phyloP scores from a whole-genome alignment of 2,113 vertebrate species.

The Triplophysa rosa region DNA sequence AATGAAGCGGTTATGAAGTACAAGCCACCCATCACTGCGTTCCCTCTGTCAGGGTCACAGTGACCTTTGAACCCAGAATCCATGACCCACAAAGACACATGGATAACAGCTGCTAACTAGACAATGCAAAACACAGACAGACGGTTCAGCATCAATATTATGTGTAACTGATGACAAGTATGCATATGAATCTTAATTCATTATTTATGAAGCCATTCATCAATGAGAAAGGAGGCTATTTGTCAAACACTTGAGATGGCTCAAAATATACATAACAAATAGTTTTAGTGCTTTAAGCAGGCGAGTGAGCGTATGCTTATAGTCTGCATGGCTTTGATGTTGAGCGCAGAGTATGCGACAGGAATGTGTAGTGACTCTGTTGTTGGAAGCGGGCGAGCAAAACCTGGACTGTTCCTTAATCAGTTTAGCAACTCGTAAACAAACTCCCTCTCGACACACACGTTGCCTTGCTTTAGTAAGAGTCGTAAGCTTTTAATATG shows the following conservation, averaged over 20 bases:
- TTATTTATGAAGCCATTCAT: constrained; percentile 34
- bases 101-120: constrained; percentile 24
- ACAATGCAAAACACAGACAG: background rate
- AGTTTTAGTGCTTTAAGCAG: constrained; percentile 17
- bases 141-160: background rate
- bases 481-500: background rate
- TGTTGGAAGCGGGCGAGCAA: constrained; percentile 34
- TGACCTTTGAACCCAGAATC: constrained; percentile 29
- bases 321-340: background rate
- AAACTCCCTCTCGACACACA: constrained; percentile 37
- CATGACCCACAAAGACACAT: constrained; percentile 29
- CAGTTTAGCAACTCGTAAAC: constrained; percentile 38
- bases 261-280: background rate
- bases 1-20: constrained; percentile 10
- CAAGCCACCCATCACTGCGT: background rate
- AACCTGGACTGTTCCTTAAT: constrained; percentile 18
- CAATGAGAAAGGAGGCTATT: background rate
- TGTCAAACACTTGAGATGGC: background rate
- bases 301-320: constrained; percentile 15
- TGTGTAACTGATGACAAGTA: constrained; percentile 24
- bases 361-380: constrained; percentile 43
- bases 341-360: constrained; percentile 7
- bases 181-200: background rate
- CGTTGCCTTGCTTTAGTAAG: background rate
- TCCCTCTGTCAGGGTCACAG: background rate